Conservation (phyloP, 2,888 invertebrate genomes). For the Diplolepis rosae region DNA sequence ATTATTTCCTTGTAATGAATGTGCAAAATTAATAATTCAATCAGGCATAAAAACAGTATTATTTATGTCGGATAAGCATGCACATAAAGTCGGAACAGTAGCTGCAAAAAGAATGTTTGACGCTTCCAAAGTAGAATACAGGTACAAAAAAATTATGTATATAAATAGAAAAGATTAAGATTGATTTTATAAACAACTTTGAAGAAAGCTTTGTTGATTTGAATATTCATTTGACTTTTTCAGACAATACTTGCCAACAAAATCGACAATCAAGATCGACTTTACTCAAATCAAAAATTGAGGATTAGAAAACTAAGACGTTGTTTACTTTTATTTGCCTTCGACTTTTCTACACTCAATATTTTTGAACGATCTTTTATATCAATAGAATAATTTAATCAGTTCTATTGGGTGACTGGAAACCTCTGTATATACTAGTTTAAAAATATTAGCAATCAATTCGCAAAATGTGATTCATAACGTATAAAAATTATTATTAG, state of each 20-base stretch:
- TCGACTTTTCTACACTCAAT: no score
- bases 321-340: not conserved
- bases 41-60: slow-evolving; percentile 87
- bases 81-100: slow-evolving; percentile 79
- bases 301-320: not conserved
- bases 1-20: slow-evolving; percentile 97
- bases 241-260: not conserved
- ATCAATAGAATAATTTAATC: no score
- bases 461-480: no score
- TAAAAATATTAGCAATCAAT: no score
- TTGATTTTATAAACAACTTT: not conserved
- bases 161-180: not conserved
- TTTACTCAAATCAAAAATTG: not conserved
- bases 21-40: slow-evolving; percentile 97
- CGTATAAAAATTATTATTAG: no score
- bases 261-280: not conserved
- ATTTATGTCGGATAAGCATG: slow-evolving; percentile 89
- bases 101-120: slow-evolving; percentile 90
- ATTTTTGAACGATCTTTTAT: no score
- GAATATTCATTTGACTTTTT: not conserved
- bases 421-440: no score
- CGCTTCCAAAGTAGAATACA: slow-evolving; percentile 82
- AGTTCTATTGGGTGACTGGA: no score
- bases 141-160: slow-evolving; percentile 71
- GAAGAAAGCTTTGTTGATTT: not conserved